phyloP scores from a whole-genome alignment of 2,797 vertebrate genomes.

The Tauraco hartlaubi region DNA sequence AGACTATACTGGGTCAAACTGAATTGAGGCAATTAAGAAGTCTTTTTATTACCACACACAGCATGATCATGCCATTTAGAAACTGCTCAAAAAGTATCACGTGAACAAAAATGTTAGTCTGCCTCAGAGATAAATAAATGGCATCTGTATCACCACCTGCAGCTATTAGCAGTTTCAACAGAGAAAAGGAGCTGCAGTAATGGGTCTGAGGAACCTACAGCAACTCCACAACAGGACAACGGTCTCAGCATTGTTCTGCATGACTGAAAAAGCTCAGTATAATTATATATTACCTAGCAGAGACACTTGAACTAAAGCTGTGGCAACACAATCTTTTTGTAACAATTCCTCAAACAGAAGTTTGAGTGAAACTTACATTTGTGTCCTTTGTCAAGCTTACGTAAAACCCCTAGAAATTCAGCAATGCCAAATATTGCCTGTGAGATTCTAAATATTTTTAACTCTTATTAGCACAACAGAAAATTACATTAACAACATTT shows the following conservation, averaged over 20 bases:
- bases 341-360: not conserved
- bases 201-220: not conserved
- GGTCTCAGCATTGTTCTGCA: not conserved
- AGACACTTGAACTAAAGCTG: not conserved
- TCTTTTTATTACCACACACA: not conserved
- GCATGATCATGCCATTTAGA: not conserved
- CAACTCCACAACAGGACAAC: not conserved
- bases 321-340: not conserved
- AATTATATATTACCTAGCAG: not conserved
- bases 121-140: not conserved
- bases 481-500: not conserved
- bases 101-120: not conserved
- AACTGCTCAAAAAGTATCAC: not conserved
- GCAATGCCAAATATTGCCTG: rapidly evolving
- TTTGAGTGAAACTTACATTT: not conserved
- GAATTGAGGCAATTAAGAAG: not conserved
- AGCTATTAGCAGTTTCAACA: not conserved
- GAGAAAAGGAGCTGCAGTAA: not conserved
- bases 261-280: not conserved
- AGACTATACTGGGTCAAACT: not conserved
- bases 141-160: not conserved
- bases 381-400: not conserved
- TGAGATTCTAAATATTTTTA: not conserved
- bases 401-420: not conserved
- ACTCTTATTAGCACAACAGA: not conserved